Base-by-base conservation (phyloP, 2,888 invertebrate species). In the Hirtodrosophila histrioides region DNA sequence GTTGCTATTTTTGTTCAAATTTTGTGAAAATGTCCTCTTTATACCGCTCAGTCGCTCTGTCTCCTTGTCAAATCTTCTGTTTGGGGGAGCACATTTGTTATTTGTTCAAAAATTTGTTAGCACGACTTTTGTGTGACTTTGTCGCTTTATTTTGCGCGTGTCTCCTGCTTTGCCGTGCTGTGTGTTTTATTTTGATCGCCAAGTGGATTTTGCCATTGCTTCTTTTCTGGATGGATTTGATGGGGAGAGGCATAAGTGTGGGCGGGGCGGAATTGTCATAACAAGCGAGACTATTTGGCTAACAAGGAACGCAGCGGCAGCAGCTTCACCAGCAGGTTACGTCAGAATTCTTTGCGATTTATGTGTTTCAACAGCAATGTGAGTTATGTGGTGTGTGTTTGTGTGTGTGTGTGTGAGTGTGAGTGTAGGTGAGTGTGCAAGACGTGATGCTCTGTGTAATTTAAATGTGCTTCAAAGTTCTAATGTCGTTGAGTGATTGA, bases 81-180 rank as follows among this genome's bases (percentile, higher is more conserved):
- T 37, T 29, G 17, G 40, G 24, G 46, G 17, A 45, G 46, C 53
- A 55, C 61, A 77, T 77, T 83, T 86, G 67, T 69, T 86, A 63
- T 86, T 68, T 75, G 58, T 58, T 71, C 56, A 77, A 51, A 82
- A 85, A 77, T 86, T 72, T 68, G 72, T 77, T 65, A 56, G 69
- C 54, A 55, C 65, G 65, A 75, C 72, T 73, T 83, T 75, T 80
- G 69, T 77, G 69, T 75, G 84, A 86, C 80, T 82, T 83, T 83
- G 77, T 62, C 65, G 67, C 75, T 66, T 72, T 50, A 72, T 64
- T 64, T 72, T 58, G 56, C 65, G 72, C 62, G 61, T 68, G 57
- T 63, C 49, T 63, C 33, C 11, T 33, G 54, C 54, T 73, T 63
- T 64, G 27, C 49, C 46, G 44, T 35, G 56, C 46, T 60, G 12